Conservation (phyloP, 2,888 invertebrate species). For the Imbricaverruca yamaguchii region DNA sequence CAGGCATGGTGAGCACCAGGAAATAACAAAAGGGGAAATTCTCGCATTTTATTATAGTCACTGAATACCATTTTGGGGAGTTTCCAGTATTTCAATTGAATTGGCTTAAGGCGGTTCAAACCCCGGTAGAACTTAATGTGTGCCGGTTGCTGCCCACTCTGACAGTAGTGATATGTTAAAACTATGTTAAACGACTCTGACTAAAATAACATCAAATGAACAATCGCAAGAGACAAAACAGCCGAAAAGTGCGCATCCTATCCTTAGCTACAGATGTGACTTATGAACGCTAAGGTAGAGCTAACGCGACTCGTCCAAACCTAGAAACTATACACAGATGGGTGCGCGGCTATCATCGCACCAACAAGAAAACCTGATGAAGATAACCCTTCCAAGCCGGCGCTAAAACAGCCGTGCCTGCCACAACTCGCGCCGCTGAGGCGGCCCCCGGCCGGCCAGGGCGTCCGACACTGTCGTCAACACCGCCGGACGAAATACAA, state of each 20-base stretch:
- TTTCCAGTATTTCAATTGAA: no score
- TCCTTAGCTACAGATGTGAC: background rate
- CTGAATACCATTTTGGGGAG: no score
- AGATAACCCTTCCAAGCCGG: background rate
- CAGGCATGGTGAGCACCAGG: no score
- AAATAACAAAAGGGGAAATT: no score
- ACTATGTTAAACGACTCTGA: background rate
- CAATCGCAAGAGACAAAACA: background rate
- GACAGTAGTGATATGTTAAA: slow-evolving; percentile 1
- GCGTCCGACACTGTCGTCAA: background rate
- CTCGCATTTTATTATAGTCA: no score
- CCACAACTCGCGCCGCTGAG: background rate
- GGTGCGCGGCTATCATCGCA: background rate
- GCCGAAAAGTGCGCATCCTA: background rate
- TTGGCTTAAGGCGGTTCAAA: no score
- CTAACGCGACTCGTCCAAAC: no score
- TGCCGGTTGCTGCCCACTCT: background rate
- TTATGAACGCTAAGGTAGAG: no score
- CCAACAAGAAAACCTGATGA: background rate
- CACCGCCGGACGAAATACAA: background rate
- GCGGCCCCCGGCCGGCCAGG: background rate
- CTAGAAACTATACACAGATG: no score
- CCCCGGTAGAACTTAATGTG: no score
- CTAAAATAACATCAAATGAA: background rate
- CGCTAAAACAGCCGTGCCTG: background rate